Percentiles rank a stretch among this genome's conserved stretches.
Evolutionary conservation across 2,797 vertebrate genomes (phyloP).

Genomic region (Morus bassanus): DNA sequence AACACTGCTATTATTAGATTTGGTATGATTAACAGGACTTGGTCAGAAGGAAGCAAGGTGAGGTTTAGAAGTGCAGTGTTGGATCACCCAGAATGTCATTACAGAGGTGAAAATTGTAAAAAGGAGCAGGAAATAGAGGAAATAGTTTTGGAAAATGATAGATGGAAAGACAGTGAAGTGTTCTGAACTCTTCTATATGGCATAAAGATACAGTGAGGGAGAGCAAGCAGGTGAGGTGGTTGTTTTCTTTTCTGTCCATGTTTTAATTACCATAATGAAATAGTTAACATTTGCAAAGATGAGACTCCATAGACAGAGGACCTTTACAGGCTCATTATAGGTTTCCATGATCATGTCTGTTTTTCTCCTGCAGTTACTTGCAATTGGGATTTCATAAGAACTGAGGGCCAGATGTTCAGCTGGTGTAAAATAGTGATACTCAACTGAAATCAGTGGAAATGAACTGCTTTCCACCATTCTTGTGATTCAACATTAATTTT

Average conservation of each 20-base stretch:
- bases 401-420: neutral
- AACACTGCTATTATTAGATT: conserved; percentile 74
- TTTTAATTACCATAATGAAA: neutral
- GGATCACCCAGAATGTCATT: conserved; percentile 67
- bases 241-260: neutral
- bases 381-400: neutral
- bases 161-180: neutral
- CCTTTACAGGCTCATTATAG: neutral
- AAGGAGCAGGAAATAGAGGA: conserved; percentile 44
- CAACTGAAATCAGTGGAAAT: neutral
- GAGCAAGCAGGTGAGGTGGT: neutral
- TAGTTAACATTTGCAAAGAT: neutral
- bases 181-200: neutral
- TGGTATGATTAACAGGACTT: conserved; percentile 73
- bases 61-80: conserved; percentile 56
- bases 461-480: neutral
- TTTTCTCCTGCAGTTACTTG: neutral
- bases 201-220: neutral
- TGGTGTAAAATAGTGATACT: neutral
- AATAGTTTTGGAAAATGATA: neutral
- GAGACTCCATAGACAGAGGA: neutral
- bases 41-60: conserved; percentile 69
- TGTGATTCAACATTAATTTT: neutral
- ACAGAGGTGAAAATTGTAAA: conserved; percentile 62
- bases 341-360: neutral